Evolutionary conservation across 2,113 vertebrate species (phyloP).

Genomic region (Paradoxurus hermaphroditus): DNA sequence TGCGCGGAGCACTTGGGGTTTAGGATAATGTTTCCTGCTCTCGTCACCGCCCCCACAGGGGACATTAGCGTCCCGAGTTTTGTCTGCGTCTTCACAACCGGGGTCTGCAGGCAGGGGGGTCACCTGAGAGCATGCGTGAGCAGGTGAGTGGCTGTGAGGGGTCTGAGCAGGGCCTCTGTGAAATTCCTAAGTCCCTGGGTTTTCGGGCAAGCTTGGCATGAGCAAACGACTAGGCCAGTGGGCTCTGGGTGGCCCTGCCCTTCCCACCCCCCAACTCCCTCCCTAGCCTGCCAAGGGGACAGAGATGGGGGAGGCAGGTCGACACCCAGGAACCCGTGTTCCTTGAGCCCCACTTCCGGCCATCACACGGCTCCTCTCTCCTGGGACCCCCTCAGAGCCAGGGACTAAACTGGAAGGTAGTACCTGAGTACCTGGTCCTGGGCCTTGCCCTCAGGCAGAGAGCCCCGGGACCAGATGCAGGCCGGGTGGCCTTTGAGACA

Average conservation of each 20-base stretch:
- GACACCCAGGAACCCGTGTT: too few species aligned
- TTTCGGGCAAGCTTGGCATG: not conserved
- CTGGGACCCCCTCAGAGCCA: not conserved
- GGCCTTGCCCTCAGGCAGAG: not conserved
- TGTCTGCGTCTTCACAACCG: not conserved
- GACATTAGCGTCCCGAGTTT: not conserved
- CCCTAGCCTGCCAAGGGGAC: not conserved
- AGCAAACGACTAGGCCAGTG: not conserved
- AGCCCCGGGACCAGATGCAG: not conserved
- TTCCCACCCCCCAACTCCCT: too few species aligned
- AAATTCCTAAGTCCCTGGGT: not conserved
- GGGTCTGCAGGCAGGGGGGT: not conserved
- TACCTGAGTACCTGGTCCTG: not conserved
- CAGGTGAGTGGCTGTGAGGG: not conserved
- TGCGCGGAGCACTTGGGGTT: not conserved
- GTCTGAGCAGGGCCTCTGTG: accelerated
- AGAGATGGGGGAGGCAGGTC: not conserved
- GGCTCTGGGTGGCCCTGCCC: not conserved
- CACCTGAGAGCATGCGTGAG: not conserved
- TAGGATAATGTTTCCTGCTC: not conserved
- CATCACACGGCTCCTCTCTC: not conserved
- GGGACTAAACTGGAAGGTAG: not conserved
- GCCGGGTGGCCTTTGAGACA: not conserved
- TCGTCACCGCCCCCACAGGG: not conserved
- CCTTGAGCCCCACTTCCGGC: too few species aligned